Base-by-base conservation (phyloP, 2,888 invertebrate genomes). In the Lordiphosa fenestrarum region DNA sequence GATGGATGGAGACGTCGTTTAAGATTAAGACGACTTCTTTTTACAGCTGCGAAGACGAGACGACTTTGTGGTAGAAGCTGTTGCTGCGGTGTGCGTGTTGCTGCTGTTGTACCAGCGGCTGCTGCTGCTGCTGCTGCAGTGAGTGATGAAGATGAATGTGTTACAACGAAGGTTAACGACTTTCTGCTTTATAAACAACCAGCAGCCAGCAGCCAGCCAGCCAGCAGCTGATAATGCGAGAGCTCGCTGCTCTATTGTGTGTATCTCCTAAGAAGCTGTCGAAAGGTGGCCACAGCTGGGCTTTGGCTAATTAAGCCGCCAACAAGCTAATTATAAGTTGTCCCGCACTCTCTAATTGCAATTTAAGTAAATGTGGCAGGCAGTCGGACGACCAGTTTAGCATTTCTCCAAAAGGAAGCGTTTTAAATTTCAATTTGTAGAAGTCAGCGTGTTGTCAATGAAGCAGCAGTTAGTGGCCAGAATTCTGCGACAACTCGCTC, bases 121-220 rank as follows among this genome's bases (percentile, higher is more conserved):
- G 56, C 38, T 62, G 55, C 46, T 47, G 55, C 46, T 47, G 56
- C 38, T 62, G 66, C 51, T 49, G 53, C 71, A 72, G 84, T 81
- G 82, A 84, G 69, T 84, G 84, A 82, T 82, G 84, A 82, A 84
- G 85, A 85, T 85, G 85, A 84, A 80, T 84, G 71, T 85, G 81
- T 84, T 84, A 74, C 85, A 81, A 74, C 82, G 84, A 83, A 85
- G 85, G 86, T 85, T 86, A 86, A 86, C 85, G 87, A 86, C 85
- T 73, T 71, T 78, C 72, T 71, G 78, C 73, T 78, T 81, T 85
- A 81, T 76, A 78, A 84, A 84, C 74, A 69, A 65, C 62, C 53
- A 53, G 56, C 65, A 71, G 54, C 44, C 51, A 46, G 53, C 51
- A 46, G 53, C 56, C 38, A 56, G 40, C 30, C 65, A 52, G 23